A percentile compares a stretch with the other conserved stretches of the same genome.
Evolutionary conservation across 2,797 vertebrate genomes (phyloP).

Genomic region (Neomorphus geoffroyi): DNA sequence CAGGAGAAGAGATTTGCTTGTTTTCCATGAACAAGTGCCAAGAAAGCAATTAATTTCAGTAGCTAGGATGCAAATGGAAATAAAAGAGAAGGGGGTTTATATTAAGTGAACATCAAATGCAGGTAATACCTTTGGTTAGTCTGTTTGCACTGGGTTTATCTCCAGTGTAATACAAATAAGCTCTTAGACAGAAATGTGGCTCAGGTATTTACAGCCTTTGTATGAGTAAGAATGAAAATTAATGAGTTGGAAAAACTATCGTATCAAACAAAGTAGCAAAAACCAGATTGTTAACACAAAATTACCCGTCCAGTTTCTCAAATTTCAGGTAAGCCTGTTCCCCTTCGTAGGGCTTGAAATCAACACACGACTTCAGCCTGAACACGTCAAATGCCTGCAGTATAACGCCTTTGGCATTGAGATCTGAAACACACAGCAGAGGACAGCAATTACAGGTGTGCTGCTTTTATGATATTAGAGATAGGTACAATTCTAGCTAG

Average conservation of each 20-base stretch:
- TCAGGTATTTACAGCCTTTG: not conserved
- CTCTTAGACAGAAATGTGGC: not conserved
- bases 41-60: not conserved
- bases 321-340: constrained; percentile 83
- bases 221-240: not conserved
- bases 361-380: constrained; percentile 84
- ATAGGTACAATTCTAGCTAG: not conserved
- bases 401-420: constrained; percentile 85
- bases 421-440: constrained; percentile 55
- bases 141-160: not conserved
- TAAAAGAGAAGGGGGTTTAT: not conserved
- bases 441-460: not conserved
- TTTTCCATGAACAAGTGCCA: not conserved
- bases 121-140: not conserved
- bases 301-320: constrained; percentile 80
- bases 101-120: not conserved
- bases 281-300: not conserved
- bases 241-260: not conserved
- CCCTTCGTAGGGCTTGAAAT: constrained; percentile 86
- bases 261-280: not conserved
- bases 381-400: constrained; percentile 84
- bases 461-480: not conserved
- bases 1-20: not conserved
- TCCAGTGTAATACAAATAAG: not conserved
- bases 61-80: not conserved